phyloP scores from a whole-genome alignment of 2,113 vertebrate species.

The Neogobius melanostomus region DNA sequence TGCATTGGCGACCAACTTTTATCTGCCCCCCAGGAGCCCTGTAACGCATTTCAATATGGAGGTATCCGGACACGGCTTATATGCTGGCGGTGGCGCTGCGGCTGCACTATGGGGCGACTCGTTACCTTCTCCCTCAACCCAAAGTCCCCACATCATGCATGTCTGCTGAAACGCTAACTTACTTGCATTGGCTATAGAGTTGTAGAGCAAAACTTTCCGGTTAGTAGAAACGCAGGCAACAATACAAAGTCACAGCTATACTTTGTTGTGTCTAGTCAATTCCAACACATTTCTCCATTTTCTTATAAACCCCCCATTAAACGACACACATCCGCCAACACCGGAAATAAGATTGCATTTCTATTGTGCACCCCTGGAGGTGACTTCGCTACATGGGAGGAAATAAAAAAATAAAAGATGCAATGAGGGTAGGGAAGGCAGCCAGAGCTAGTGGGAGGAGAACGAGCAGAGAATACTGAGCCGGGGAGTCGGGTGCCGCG shows the following conservation, averaged over 20 bases:
- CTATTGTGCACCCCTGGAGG: background rate
- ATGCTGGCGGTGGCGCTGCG: no score
- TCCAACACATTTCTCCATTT: background rate
- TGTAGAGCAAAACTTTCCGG: background rate
- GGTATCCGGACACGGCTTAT: no score
- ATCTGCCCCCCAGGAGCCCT: no score
- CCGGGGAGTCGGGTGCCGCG: conserved; percentile 3
- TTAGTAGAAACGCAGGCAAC: no score
- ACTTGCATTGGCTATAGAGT: no score
- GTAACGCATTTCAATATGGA: no score
- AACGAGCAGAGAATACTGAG: conserved; percentile 39
- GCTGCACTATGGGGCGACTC: no score
- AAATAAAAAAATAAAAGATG: background rate
- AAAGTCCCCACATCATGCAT: no score
- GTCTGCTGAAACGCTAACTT: no score
- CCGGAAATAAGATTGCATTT: background rate
- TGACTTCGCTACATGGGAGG: conserved; percentile 16
- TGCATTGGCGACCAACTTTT: no score
- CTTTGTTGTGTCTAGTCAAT: background rate
- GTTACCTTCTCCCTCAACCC: no score
- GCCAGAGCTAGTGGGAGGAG: conserved; percentile 5
- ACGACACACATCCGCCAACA: background rate
- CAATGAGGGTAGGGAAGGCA: background rate
- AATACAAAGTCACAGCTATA: background rate
- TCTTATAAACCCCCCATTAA: background rate